Evolutionary conservation across 2,113 vertebrate genomes (phyloP), one percentile per base, ranked within the genome.

Genomic region (Strix uralensis): DNA sequence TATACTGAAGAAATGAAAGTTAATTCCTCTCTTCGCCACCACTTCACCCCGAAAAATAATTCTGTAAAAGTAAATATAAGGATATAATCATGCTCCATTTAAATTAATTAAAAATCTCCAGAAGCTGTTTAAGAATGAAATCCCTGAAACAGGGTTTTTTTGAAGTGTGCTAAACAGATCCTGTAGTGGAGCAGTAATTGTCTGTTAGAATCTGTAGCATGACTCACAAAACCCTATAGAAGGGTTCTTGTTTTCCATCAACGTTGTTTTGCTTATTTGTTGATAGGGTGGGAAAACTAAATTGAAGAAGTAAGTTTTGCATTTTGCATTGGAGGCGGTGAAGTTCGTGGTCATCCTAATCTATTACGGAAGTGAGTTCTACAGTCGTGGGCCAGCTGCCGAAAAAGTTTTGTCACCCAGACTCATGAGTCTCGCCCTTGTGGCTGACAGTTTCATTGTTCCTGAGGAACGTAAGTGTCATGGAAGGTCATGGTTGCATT

Each of bases 401-500:
- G 85, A 93, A 94, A 94, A 95, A 87, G 87, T 95, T 95, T 88
- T 96, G 92, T 97, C 96, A 96, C 90, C 94, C 94, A 74, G 82
- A 20, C 92, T 92, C 95, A 49, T 80, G 95, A 97, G 95, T 90
- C 89, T 94, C 81, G 94, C 96, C 95, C 94, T 95, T 38, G 90
- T 90, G 91, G 85, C 90, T 97, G 97, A 97, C 97, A 97, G 97
- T 97, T 96, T 52, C 95, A 97, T 97, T 97, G 97, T 97, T 92
- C 96, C 88, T 21, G 21, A 97, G 95, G 97, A 97, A 97, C 96
- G 95, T 97, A 97, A 95, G 97, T 97, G 97, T 97, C 97, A 97
- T 97, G 96, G 96, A 63, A 97, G 97, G 97, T 97, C 97, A 97
- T 95, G 95, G 90, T 67, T 95, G 93, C 96, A 62, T 95, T 96